Evolutionary conservation across 2,113 vertebrate species (phyloP), one percentile per base, ranked within the genome.

Genomic region (Myotis davidii): DNA sequence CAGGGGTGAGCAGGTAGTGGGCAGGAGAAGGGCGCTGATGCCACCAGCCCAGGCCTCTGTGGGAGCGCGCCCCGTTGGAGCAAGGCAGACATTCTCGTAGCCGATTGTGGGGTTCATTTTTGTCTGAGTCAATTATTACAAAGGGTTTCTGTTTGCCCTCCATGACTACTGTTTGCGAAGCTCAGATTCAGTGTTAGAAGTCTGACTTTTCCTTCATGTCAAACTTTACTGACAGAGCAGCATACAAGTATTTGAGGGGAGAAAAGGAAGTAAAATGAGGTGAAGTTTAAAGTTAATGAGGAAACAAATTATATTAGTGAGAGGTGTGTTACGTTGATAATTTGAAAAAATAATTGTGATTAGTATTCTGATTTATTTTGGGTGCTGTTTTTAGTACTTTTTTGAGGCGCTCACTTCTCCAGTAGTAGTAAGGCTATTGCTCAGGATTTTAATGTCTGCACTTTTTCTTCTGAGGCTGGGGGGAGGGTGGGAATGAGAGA

Each of bases 101-200:
- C 12, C 3, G 13, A 50, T 14, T 12, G 48, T 13, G 48, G 12
- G 45, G 48, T 95, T 96, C 97, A 91, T 97, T 97, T 98, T 97
- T 96, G 96, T 94, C 95, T 94, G 73, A 90, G 73, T 92, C 96
- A 97, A 97, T 96, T 94, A 95, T 96, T 85, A 91, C 70, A 74
- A 95, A 97, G 78, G 81, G 84, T 98, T 98, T 97, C 96, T 90
- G 97, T 96, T 90, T 97, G 95, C 96, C 50, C 97, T 76, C 96
- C 87, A 97, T 98, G 97, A 98, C 93, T 91, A 93, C 95, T 98
- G 93, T 98, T 97, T 98, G 98, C 97, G 97, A 96, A 97, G 88
- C 97, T 98, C 95, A 97, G 89, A 97, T 98, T 97, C 96, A 97
- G 97, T 98, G 98, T 98, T 97, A 95, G 96, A 98, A 98, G 97